Percentiles rank a stretch among this genome's conserved stretches.
Conservation (phyloP, 2,888 invertebrate species). For the Steinernema hermaphroditum region DNA sequence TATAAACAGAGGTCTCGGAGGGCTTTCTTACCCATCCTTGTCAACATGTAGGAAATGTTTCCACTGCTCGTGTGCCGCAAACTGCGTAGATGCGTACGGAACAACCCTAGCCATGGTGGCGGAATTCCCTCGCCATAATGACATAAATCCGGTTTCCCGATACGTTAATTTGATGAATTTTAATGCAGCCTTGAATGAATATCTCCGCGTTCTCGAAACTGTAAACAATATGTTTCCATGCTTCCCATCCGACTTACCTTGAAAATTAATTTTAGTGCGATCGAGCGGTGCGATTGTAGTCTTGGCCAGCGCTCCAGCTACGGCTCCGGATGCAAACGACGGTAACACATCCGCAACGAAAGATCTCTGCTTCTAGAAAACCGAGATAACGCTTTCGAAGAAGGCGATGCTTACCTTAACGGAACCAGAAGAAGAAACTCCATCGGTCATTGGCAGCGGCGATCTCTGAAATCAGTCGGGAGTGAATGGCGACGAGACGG, state of each 20-base stretch:
- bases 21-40: conserved; percentile 44
- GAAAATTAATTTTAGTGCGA: conserved; percentile 96
- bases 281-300: conserved; percentile 94
- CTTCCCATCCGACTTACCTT: conserved; percentile 71
- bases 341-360: conserved; percentile 70
- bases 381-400: not conserved
- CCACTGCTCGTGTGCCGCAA: conserved; percentile 96
- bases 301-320: conserved; percentile 90
- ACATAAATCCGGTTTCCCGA: conserved; percentile 78
- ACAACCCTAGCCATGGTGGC: conserved; percentile 96
- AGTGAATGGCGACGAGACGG: not conserved
- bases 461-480: conserved; percentile 14
- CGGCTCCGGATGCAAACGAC: conserved; percentile 85
- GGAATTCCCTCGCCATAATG: conserved; percentile 95
- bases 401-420: not conserved
- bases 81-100: conserved; percentile 96
- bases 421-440: not conserved
- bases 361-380: not conserved
- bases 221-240: too few relatives aligned
- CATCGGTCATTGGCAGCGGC: conserved; percentile 26
- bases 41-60: conserved; percentile 75
- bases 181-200: conserved; percentile 69
- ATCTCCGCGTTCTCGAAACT: conserved; percentile 68
- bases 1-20: not conserved
- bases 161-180: conserved; percentile 72